Evolutionary conservation across 92 coral and sea anemone genomes (phyloP).

Genomic region (Meandrina meandrites): DNA sequence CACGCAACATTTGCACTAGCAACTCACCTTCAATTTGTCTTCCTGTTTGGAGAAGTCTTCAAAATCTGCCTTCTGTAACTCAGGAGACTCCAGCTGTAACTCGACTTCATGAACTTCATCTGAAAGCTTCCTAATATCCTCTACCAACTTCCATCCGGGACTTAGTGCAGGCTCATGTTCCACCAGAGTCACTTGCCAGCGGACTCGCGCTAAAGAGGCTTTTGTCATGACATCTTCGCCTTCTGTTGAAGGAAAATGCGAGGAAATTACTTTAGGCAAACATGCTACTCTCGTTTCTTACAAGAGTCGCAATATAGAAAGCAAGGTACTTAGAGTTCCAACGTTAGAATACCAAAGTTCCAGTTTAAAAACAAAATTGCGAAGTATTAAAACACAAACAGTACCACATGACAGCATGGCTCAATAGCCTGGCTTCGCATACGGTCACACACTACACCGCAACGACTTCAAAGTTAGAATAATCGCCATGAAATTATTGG

Average conservation of each 20-base stretch:
- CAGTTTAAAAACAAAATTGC: too few relatives aligned
- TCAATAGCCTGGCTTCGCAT: too few relatives aligned
- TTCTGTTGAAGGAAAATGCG: conserved; percentile 50
- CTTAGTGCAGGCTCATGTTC: conserved; percentile 61
- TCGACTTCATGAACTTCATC: conserved; percentile 84
- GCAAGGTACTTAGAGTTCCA: too few relatives aligned
- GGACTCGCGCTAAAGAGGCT: conserved; percentile 76
- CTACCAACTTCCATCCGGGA: conserved; percentile 89
- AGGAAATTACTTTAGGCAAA: not conserved
- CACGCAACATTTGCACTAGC: not conserved
- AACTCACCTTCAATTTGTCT: conserved; percentile 83
- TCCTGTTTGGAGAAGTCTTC: conserved; percentile 98
- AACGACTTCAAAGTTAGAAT: too few relatives aligned
- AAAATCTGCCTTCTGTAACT: conserved; percentile 88
- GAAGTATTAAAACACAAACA: too few relatives aligned
- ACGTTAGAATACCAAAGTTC: too few relatives aligned
- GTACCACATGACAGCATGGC: too few relatives aligned
- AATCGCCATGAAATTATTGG: too few relatives aligned
- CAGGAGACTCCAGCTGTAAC: conserved; percentile 75
- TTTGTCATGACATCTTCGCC: conserved; percentile 96
- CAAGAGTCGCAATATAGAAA: too few relatives aligned
- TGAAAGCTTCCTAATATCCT: conserved; percentile 79
- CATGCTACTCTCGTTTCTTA: not conserved
- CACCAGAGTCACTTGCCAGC: conserved; percentile 80
- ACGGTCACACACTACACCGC: too few relatives aligned